phyloP scores from a whole-genome alignment of 2,113 vertebrate species.

The Ardeotis arabs region DNA sequence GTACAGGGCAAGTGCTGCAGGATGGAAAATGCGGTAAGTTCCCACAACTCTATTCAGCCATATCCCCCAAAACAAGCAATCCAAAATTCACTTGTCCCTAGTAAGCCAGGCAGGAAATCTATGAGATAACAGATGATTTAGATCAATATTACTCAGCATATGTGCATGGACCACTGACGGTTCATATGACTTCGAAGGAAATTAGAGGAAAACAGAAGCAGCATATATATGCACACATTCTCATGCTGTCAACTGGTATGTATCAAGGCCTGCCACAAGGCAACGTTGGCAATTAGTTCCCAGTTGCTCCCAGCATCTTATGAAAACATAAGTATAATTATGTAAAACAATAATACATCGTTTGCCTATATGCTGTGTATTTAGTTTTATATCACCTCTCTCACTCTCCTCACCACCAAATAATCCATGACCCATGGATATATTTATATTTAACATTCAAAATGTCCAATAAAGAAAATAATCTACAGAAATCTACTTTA shows the following conservation, averaged over 20 bases:
- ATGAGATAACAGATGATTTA: background rate
- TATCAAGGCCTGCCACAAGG: background rate
- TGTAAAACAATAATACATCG: background rate
- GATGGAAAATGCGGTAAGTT: constrained; percentile 90
- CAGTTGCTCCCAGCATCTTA: background rate
- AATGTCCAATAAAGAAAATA: background rate
- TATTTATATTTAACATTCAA: background rate
- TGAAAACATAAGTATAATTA: background rate
- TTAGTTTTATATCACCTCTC: background rate
- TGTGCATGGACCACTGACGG: background rate
- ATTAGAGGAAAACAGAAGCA: background rate
- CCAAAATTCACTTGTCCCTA: background rate
- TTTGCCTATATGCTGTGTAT: background rate
- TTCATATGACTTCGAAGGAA: background rate
- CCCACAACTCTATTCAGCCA: background rate
- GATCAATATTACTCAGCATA: background rate
- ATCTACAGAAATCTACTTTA: background rate
- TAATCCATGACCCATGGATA: background rate
- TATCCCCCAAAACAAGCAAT: background rate
- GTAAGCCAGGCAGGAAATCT: background rate
- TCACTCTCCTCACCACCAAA: background rate
- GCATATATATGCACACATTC: background rate
- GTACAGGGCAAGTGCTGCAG: constrained; percentile 85
- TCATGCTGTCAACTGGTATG: background rate
- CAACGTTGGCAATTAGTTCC: background rate